Base-by-base conservation (phyloP, 2,113 vertebrate species). In the Chiloscyllium plagiosum region DNA sequence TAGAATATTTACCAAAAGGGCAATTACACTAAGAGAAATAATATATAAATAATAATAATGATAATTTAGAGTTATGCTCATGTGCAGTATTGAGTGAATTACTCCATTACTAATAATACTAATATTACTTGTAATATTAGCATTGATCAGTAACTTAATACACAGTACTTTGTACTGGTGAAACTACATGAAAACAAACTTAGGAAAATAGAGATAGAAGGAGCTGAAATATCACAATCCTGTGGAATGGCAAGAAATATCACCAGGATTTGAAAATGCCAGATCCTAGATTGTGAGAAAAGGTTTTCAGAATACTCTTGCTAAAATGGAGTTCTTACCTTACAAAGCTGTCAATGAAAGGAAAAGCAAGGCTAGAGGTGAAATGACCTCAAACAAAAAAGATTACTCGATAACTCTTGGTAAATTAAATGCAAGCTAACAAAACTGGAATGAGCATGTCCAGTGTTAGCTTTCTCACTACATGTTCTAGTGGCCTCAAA, bases 1-100 rank as follows among this genome's bases (percentile, higher is more conserved):
- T 96, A 96, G 96, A 95, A 66, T 95, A 95, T 96, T 96, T 96
- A 95, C 95, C 33, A 96, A 96, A 70, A 95, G 96, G 96, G 17
- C 94, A 37, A 95, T 83, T 86, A 50, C 83, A 47, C 37, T 17
- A 42, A 37, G 19, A 37, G 47, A 86, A 42, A 42, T 86, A 42
- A 42, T 42, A 42, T 5, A 61, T 47, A 47, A 47, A 47, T 47
- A 61, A 61, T 42, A 20, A 42, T 37, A 47, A 3, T 20, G 22
- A 26, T 15, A 86, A 86, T 90, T 90, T 61, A 90, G 29, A 61
- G 26, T 61, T 61, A 4, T 90, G 26, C 52, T 90, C 52, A 65
- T 90, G 29, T 90, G 42, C 1, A 2, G 15, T 33, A 37, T 76
- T 76, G 76, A 12, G 76, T 10, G 33, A 37, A 17, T 13, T 7